phyloP scores from a whole-genome alignment of 2,888 invertebrate species.

The Flexamia atlantica region DNA sequence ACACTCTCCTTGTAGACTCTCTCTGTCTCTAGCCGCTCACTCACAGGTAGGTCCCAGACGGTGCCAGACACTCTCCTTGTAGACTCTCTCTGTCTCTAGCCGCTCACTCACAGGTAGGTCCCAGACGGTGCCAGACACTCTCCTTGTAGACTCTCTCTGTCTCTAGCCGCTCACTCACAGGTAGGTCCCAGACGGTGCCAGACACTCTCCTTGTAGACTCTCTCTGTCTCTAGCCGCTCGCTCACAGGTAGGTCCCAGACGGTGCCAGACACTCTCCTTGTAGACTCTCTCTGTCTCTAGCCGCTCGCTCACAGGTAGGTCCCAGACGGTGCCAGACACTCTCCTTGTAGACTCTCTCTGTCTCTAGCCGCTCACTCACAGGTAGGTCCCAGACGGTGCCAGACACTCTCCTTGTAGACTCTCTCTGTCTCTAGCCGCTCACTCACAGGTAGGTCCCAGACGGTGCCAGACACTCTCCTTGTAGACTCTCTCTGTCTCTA shows the following conservation, averaged over 20 bases:
- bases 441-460: conserved; percentile 35
- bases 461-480: conserved; percentile 40
- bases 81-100: too few relatives aligned
- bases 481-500: too few relatives aligned
- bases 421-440: background rate
- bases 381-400: conserved; percentile 2
- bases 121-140: background rate
- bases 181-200: background rate
- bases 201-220: background rate
- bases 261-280: conserved; percentile 37
- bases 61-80: conserved; percentile 41
- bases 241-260: conserved; percentile 40
- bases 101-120: background rate
- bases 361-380: background rate
- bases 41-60: conserved; percentile 38
- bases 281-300: too few relatives aligned
- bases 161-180: background rate
- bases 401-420: background rate
- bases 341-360: background rate
- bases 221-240: background rate
- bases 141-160: background rate
- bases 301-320: background rate
- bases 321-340: background rate
- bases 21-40: background rate
- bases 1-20: background rate